Evolutionary conservation across 2,888 invertebrate genomes (phyloP).

Genomic region (Craniophora ligustri): DNA sequence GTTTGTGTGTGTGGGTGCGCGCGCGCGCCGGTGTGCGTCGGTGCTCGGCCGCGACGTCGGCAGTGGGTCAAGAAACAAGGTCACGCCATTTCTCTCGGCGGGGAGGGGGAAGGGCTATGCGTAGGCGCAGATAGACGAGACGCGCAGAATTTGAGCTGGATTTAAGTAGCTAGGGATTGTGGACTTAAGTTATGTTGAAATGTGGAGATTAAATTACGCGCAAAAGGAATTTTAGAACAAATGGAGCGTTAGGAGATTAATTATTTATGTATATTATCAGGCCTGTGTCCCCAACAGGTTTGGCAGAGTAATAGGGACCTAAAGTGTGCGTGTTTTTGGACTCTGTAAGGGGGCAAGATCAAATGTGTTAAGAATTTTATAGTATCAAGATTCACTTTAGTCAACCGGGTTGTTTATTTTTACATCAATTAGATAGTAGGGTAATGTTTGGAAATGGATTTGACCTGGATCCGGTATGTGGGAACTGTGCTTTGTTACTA

Average conservation of each 20-base stretch:
- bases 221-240: neutral
- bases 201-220: neutral
- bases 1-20: conserved; percentile 48
- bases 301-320: too few relatives aligned
- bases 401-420: too few relatives aligned
- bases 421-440: too few relatives aligned
- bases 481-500: neutral
- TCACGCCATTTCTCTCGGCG: conserved; percentile 83
- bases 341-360: too few relatives aligned
- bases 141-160: conserved; percentile 41
- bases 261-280: too few relatives aligned
- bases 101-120: conserved; percentile 58
- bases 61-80: conserved; percentile 87
- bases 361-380: too few relatives aligned
- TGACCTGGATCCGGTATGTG: neutral
- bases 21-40: conserved; percentile 55
- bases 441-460: neutral
- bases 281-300: too few relatives aligned
- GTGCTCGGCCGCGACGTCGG: conserved; percentile 84
- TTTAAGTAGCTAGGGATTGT: conserved; percentile 29
- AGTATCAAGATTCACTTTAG: too few relatives aligned
- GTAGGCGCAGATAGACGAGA: conserved; percentile 55
- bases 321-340: too few relatives aligned
- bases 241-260: neutral
- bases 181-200: conserved; percentile 1